Base-by-base conservation (phyloP, 2,888 invertebrate genomes). In the Ophion ellenae region DNA sequence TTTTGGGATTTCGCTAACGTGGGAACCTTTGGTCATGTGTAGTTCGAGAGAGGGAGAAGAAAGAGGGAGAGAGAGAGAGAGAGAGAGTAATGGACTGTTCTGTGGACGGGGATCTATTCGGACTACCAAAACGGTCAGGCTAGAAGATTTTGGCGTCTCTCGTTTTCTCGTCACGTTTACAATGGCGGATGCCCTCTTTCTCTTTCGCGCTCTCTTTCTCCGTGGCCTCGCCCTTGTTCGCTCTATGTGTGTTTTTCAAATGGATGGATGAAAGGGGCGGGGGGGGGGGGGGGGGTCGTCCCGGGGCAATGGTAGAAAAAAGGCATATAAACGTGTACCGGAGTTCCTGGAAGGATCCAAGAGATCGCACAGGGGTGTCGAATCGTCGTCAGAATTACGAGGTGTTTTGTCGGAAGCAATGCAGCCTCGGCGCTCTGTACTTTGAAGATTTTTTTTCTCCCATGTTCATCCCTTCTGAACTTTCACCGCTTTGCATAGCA, bases 261-360 rank as follows among this genome's bases (percentile, higher is more conserved):
- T 40, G 40, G 40, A 40, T 5, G 40, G 40, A 9, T 40, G 40
- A 40, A 5, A 7, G 40, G 5, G n/a, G n/a, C n/a, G n/a, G n/a
- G 40, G 9, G 6, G 9, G 40, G 7, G 40, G 40, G 40, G 7
- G 7, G 9, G 40, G 40, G 9, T 40, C 9, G 40, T 32, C 4
- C 4, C 32, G 9, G 40, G 40, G 28, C 2, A 47, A 17, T 32
- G 20, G n/a, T 36, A 28, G 9, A 73, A 59, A 73, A 45, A 40
- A 28, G 69, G 61, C 64, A 66, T 67, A 81, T 67, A 81, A 61
- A 75, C 32, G 32, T 24, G 28, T 17, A 80, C 70, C 80, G 73
- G 47, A 81, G 66, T 84, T 84, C 84, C 67, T 40, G 47, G 84
- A 84, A 84, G 81, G 81, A 81, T 81, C 76, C 76, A 57, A 61